These are phyloP conservation scores for Paramuricea clavata DNA, from an alignment of 92 coral and sea anemone species.

Conservation along the genomic window DNA sequence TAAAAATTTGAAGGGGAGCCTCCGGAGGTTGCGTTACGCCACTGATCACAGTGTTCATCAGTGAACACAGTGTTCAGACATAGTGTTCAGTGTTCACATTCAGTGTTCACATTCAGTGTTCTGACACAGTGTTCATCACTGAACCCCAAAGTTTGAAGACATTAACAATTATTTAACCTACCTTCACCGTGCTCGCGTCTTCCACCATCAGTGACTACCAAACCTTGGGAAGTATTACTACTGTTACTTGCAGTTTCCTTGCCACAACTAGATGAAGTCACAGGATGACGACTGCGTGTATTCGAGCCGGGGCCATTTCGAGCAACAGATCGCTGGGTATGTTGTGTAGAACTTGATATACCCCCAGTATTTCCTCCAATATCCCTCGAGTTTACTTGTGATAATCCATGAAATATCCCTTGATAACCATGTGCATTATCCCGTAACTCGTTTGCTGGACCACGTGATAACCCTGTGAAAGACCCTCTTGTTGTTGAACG, in stretches of 20 bases:
- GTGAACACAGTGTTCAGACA: too few species aligned
- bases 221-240: neutral
- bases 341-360: neutral
- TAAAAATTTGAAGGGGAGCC: too few species aligned
- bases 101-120: too few species aligned
- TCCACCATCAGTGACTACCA: neutral
- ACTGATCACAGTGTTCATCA: too few species aligned
- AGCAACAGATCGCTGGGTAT: neutral
- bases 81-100: too few species aligned
- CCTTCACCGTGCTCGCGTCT: neutral
- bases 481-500: neutral
- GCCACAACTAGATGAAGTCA: neutral
- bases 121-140: too few species aligned
- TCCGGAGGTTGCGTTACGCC: too few species aligned
- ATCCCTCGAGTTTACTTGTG: neutral
- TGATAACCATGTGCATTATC: neutral
- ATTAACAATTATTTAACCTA: neutral
- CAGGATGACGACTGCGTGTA: neutral
- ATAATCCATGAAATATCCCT: neutral
- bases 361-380: neutral
- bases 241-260: neutral
- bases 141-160: too few species aligned
- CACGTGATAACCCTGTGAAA: neutral
- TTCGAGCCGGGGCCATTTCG: neutral
- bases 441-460: neutral